Conservation (phyloP, 2,797 vertebrate genomes). For the Sebastes trivittatus region DNA sequence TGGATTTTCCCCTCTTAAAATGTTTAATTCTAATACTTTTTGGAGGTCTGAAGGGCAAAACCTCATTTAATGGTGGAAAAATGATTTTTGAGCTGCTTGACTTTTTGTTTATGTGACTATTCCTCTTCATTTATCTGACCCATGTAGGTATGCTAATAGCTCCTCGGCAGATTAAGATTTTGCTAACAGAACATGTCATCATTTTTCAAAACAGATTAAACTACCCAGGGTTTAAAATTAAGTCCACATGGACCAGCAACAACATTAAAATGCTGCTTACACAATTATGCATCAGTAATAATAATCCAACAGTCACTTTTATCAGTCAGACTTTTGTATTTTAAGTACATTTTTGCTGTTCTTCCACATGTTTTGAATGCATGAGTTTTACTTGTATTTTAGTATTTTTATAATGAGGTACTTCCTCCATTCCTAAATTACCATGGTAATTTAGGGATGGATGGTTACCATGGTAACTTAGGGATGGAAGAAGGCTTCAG, state of each 20-base stretch:
- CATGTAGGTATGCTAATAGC: neutral
- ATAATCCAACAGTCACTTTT: neutral
- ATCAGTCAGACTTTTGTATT: neutral
- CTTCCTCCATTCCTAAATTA: too few relatives aligned
- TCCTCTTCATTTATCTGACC: neutral
- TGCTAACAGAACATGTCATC: neutral
- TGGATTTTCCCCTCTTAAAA: neutral
- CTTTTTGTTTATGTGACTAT: neutral
- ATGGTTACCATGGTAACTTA: too few relatives aligned
- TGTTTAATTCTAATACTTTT: neutral
- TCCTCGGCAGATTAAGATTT: neutral
- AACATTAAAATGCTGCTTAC: neutral
- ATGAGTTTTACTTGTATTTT: neutral
- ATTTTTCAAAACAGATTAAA: neutral
- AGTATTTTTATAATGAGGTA: neutral
- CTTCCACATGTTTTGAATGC: neutral
- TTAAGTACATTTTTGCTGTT: neutral
- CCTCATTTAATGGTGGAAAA: neutral
- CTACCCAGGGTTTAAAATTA: neutral
- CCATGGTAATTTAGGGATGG: too few relatives aligned
- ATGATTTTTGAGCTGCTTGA: neutral
- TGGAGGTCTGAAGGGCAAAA: neutral
- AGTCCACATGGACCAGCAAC: neutral
- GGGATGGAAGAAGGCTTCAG: too few relatives aligned
- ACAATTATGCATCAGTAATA: neutral